phyloP scores from a whole-genome alignment of 2,888 invertebrate species.

The Chaetoderma sp. region DNA sequence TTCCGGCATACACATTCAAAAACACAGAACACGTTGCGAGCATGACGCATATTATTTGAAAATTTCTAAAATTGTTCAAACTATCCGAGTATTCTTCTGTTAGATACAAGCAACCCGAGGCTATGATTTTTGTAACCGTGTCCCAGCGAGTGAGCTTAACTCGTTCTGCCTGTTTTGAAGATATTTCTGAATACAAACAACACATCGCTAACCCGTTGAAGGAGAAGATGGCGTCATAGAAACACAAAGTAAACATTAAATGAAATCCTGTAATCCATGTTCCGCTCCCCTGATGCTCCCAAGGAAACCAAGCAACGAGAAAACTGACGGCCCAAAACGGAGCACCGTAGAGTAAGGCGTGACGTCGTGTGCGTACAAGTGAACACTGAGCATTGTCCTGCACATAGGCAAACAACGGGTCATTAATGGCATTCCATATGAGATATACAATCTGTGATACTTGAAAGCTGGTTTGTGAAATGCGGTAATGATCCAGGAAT shows the following conservation, averaged over 20 bases:
- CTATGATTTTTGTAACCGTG: conserved; percentile 50
- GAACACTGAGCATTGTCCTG: conserved; percentile 55
- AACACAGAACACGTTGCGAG: conserved; percentile 55
- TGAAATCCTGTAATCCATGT: conserved; percentile 68
- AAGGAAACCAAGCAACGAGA: conserved; percentile 68
- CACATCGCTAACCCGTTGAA: conserved; percentile 67
- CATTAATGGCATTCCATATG: conserved; percentile 71
- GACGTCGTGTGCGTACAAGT: conserved; percentile 65
- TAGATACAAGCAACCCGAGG: conserved; percentile 49
- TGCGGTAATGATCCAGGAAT: conserved; percentile 69
- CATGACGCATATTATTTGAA: conserved; percentile 57
- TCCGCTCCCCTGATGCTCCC: conserved; percentile 56
- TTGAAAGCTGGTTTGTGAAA: conserved; percentile 70
- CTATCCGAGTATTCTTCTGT: conserved; percentile 58
- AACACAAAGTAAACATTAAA: conserved; percentile 66
- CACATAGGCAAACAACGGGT: conserved; percentile 70
- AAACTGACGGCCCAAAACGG: conserved; percentile 68
- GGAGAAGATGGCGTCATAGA: conserved; percentile 70
- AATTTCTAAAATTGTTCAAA: conserved; percentile 58
- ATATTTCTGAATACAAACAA: conserved; percentile 67
- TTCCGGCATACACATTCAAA: conserved; percentile 55
- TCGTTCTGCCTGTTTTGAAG: conserved; percentile 56
- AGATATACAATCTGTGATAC: conserved; percentile 68
- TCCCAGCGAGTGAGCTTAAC: conserved; percentile 65
- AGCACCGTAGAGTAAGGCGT: conserved; percentile 67